Base-by-base conservation (phyloP, 2,888 invertebrate species). In the Rhopalosiphum nymphaeae region DNA sequence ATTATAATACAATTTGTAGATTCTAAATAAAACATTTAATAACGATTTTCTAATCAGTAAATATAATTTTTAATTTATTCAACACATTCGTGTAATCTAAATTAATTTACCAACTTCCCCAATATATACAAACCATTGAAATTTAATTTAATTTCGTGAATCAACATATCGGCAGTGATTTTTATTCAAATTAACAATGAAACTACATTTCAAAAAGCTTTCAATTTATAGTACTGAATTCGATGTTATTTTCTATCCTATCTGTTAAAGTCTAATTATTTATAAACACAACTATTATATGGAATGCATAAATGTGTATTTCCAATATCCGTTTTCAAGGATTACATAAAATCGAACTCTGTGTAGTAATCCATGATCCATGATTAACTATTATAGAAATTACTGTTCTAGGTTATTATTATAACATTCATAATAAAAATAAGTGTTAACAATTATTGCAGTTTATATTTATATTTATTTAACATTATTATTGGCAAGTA, bases 241-340 rank as follows among this genome's bases (percentile, higher is more conserved):
- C 29, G 16, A 42, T 36, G 91, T 87, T 46, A 36, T 87, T 61
- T 86, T 49, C 92, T 61, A 57, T 57, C 3, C 44, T 10, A 44
- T 56, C 42, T 36, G 57, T 16, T 36, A 9, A 61, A 53, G 16
- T 44, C 25, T 87, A 92, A 92, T 87, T 49, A 57, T 92, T n/a
- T 11, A 87, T 87, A 49, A 61, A 46, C 44, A 86, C n/a, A 78
- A 78, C 36, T 36, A 13, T 10, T 13, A 25, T 42, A 61, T 29
- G 36, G 9, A 61, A 42, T 25, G 9, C 46, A 86, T 42, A 57
- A 29, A 91, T 87, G 25, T 26, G 21, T 49, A 46, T 86, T 86
- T 61, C 29, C 57, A 92, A 92, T 92, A 49, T 92, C 92, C 86
- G 49, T 86, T 92, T 61, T 61, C 46, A 26, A 56, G 44, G n/a